Base-by-base conservation (phyloP, 1,140 invertebrate species). In the Lethrus apterus region DNA sequence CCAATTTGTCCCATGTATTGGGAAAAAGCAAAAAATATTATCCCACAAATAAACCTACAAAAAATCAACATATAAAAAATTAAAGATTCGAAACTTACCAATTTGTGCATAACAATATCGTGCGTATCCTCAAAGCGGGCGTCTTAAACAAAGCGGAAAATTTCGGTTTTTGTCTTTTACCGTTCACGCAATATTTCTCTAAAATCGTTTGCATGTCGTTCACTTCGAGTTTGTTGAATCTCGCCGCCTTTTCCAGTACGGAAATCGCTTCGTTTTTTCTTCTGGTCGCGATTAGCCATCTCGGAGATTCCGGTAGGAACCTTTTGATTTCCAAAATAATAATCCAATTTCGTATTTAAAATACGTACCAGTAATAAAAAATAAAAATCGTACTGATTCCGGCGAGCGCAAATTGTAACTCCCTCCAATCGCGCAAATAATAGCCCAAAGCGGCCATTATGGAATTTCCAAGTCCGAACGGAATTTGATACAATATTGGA, bases 291-390 rank as follows among this genome's bases (percentile, higher is more conserved):
- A 87, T 54, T 1, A 91, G 70, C 87, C 87, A 91, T 41, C 87
- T 72, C 1, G 87, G 86, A 0, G 84, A 87, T 68, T 91, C 86
- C 13, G 86, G 81, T 46, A 89, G 64, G 2, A 85, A 60, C 70
- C 78, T 78, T n/a, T n/a, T n/a, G 9, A 36, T 38, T 2, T 13
- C 3, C 1, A 38, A 21, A 15, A 34, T n/a, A 34, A 38, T 2
- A 19, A 11, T 21, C 14, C 10, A 17, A 3, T 3, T 14, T 14
- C 10, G 33, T 21, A 38, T 38, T 38, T 36, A 0, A 10, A 15
- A 76, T 24, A 20, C 74, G 48, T 9, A 70, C 67, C 77, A 86
- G 35, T 78, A 79, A 57, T 84, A 86, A n/a, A 75, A 70, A 8
- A 90, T 44, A 50, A 86, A 76, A 2, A 86, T 58, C 9, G 79